Conservation (phyloP, 2,113 vertebrate genomes). For the Rhadina sibilatrix region DNA sequence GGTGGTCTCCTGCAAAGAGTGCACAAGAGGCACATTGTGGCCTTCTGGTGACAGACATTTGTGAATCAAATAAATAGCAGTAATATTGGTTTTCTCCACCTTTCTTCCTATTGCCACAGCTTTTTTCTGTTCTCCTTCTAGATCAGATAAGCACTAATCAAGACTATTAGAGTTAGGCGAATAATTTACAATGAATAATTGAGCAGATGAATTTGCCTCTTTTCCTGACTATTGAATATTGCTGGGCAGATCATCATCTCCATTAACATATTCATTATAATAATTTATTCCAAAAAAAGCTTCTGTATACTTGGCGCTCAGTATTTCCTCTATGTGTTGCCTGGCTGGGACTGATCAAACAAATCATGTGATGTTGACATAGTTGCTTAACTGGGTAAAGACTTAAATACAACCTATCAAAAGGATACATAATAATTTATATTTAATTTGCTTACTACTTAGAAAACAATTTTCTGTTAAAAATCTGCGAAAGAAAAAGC, state of each 20-base stretch:
- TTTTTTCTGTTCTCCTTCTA: neutral
- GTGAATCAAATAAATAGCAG: neutral
- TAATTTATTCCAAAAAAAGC: conserved; percentile 29
- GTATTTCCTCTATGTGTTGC: neutral
- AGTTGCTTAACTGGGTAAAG: neutral
- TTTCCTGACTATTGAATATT: conserved; percentile 1
- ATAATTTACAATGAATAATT: conserved; percentile 43
- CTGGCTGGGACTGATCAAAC: neutral
- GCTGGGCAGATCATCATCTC: neutral
- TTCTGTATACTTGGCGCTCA: neutral
- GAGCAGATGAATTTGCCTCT: conserved; percentile 3
- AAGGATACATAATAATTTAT: neutral
- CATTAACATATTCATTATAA: conserved; percentile 39
- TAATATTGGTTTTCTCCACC: neutral
- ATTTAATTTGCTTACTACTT: neutral
- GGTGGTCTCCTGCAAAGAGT: neutral
- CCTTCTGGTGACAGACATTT: neutral
- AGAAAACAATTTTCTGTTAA: neutral
- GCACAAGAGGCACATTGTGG: neutral
- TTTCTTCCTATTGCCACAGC: neutral
- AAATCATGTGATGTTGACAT: neutral
- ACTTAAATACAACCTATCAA: neutral
- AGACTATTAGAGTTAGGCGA: neutral
- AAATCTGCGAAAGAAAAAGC: neutral
- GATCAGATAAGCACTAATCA: conserved; percentile 9